Conservation (phyloP, 2,797 vertebrate genomes). For the Podargus strigoides region DNA sequence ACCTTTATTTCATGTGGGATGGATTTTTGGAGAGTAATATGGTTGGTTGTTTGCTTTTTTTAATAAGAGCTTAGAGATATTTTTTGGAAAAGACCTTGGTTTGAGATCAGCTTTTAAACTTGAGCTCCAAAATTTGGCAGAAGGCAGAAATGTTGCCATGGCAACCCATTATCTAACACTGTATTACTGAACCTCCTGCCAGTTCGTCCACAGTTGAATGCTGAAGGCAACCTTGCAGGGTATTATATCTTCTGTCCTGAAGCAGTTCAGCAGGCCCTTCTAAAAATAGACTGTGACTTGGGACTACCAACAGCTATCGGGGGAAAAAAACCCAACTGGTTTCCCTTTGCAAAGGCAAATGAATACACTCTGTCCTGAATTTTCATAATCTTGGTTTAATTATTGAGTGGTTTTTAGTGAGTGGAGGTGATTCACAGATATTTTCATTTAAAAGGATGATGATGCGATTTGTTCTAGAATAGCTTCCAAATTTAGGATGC, state of each 20-base stretch:
- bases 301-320: background rate
- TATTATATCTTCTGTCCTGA: background rate
- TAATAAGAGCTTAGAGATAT: background rate
- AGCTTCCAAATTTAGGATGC: background rate
- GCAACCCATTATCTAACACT: conserved; percentile 7
- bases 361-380: rapidly evolving
- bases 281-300: background rate
- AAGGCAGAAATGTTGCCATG: conserved; percentile 23
- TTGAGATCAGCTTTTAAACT: conserved; percentile 32
- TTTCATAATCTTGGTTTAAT: background rate
- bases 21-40: background rate
- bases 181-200: conserved; percentile 2
- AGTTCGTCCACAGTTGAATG: background rate
- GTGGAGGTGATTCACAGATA: rapidly evolving
- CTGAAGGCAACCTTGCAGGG: conserved; percentile 14
- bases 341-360: background rate
- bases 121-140: conserved; percentile 39
- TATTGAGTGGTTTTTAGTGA: rapidly evolving
- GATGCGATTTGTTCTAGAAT: background rate
- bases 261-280: background rate
- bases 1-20: background rate
- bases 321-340: background rate
- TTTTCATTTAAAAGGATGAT: background rate
- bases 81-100: conserved; percentile 26
- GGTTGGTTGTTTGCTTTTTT: background rate